These are phyloP conservation scores for Muscina levida DNA, from an alignment of 2,888 invertebrate genomes.

Conservation along the genomic window DNA sequence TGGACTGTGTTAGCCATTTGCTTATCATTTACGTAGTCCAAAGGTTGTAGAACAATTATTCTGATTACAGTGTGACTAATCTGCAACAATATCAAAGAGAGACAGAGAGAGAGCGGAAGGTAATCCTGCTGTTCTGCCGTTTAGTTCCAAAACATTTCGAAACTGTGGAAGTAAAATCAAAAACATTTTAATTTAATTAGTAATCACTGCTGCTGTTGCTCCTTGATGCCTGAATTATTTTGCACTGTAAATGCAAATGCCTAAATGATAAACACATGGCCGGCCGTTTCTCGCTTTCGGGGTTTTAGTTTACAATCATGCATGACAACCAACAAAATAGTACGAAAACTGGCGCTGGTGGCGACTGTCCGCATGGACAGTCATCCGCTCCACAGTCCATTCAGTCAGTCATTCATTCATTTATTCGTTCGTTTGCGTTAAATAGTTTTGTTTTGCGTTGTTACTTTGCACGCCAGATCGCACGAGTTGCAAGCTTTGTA, in stretches of 20 bases:
- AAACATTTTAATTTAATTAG: conserved; percentile 24
- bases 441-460: conserved; percentile 57
- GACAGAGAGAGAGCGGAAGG: not conserved
- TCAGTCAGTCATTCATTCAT: not conserved
- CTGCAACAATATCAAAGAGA: not conserved
- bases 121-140: conserved; percentile 20
- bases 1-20: too few species aligned
- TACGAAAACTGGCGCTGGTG: conserved; percentile 8
- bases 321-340: conserved; percentile 56
- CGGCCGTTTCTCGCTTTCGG: conserved; percentile 29
- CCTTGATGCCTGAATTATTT: not conserved
- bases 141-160: conserved; percentile 13
- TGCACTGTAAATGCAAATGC: conserved; percentile 11
- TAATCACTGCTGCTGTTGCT: conserved; percentile 37
- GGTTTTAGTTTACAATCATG: conserved; percentile 61
- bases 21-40: not conserved
- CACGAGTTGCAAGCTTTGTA: conserved; percentile 51
- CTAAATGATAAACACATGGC: conserved; percentile 42
- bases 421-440: conserved; percentile 52
- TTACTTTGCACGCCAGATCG: conserved; percentile 30
- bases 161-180: conserved; percentile 14
- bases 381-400: too few species aligned
- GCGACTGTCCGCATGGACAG: conserved; percentile 46
- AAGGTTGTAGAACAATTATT: conserved; percentile 11
- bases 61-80: conserved; percentile 26